These are phyloP conservation scores for Macrocentrus cingulum DNA, from an alignment of 1,140 invertebrate species.

Conservation along the genomic window DNA sequence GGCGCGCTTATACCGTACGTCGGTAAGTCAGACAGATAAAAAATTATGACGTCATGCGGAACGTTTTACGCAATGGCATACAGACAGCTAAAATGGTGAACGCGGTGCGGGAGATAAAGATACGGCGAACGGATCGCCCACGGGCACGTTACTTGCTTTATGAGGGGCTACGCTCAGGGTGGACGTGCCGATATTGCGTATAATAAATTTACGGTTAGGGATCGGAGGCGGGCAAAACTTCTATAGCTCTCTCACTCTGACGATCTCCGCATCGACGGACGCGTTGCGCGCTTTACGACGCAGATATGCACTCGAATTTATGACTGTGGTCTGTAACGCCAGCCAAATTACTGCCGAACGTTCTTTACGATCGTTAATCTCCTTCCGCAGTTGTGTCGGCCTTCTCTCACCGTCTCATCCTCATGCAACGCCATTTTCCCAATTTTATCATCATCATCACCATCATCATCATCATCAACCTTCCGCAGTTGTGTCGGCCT, in stretches of 20 bases:
- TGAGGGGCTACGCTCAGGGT: constrained; percentile 18
- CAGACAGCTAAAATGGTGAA: constrained; percentile 23
- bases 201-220: constrained; percentile 31
- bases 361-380: constrained; percentile 40
- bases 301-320: constrained; percentile 35
- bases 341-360: constrained; percentile 37
- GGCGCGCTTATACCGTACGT: background rate
- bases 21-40: background rate
- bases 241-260: constrained; percentile 15
- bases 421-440: background rate
- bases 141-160: constrained; percentile 28
- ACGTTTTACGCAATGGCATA: constrained; percentile 20
- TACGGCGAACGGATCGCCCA: constrained; percentile 18
- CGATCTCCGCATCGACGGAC: constrained; percentile 9
- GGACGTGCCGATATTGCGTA: constrained; percentile 33
- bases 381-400: constrained; percentile 25
- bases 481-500: constrained; percentile 24
- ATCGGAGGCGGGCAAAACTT: constrained; percentile 25
- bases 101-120: constrained; percentile 24
- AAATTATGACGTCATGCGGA: no score
- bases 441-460: constrained; percentile 6
- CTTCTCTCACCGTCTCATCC: background rate
- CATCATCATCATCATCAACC: constrained; percentile 36
- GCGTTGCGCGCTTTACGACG: constrained; percentile 33
- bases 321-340: constrained; percentile 31